Evolutionary conservation across 2,888 invertebrate species (phyloP).

Genomic region (Pheosia tremula): DNA sequence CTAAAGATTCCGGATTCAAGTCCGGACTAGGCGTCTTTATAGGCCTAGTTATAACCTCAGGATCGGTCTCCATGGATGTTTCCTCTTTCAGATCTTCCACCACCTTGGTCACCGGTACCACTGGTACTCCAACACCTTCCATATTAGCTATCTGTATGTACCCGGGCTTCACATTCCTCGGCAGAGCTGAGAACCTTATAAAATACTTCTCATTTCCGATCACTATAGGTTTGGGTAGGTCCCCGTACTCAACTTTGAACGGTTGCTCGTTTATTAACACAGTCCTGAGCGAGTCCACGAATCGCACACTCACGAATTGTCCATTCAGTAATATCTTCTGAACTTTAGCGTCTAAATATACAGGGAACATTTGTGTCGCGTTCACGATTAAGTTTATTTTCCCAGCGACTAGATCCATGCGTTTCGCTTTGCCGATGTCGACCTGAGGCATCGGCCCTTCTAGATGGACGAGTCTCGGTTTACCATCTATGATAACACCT

Average conservation of each 20-base stretch:
- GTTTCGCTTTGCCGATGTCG: conserved; percentile 91
- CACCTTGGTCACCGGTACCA: conserved; percentile 28
- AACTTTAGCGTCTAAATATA: conserved; percentile 93
- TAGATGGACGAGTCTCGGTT: conserved; percentile 90
- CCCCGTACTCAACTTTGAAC: conserved; percentile 92
- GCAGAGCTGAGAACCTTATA: conserved; percentile 91
- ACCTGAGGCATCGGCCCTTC: conserved; percentile 97
- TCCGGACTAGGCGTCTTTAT: conserved; percentile 71
- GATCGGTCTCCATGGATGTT: conserved; percentile 57
- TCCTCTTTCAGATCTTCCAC: conserved; percentile 43
- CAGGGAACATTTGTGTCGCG: conserved; percentile 90
- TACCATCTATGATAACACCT: conserved; percentile 91
- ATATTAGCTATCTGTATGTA: conserved; percentile 88
- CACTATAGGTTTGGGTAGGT: conserved; percentile 91
- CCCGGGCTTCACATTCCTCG: conserved; percentile 89
- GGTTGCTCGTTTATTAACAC: conserved; percentile 92
- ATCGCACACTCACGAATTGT: conserved; percentile 89
- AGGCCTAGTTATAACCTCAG: conserved; percentile 41
- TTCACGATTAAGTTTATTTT: conserved; percentile 94
- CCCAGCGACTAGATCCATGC: conserved; percentile 93
- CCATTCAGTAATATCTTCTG: conserved; percentile 91
- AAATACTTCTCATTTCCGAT: conserved; percentile 91
- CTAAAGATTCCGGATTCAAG: conserved; percentile 60
- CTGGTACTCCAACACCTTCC: conserved; percentile 81
- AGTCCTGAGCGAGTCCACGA: conserved; percentile 90